phyloP scores from a whole-genome alignment of 2,797 vertebrate species.

The Chrosomus eos region DNA sequence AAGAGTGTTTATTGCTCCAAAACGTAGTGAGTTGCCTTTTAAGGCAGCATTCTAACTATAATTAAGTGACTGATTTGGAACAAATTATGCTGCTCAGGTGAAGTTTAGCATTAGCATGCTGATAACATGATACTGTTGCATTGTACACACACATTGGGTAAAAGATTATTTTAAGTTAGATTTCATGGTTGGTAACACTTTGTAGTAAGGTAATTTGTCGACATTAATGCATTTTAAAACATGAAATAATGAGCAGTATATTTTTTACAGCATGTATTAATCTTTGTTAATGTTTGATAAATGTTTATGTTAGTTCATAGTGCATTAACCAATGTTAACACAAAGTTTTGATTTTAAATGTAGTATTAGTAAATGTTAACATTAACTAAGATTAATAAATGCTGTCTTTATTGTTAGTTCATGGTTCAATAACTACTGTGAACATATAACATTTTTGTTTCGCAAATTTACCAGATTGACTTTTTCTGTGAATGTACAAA shows the following conservation, averaged over 20 bases:
- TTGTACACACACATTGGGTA: not conserved
- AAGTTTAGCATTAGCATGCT: not conserved
- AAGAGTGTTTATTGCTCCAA: not conserved
- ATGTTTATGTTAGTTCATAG: not conserved
- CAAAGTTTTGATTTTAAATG: not conserved
- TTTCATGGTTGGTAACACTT: not conserved
- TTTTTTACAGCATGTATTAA: not conserved
- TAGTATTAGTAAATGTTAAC: not conserved
- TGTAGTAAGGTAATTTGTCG: not conserved
- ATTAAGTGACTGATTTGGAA: constrained; percentile 2
- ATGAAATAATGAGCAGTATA: not conserved
- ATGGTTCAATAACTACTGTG: not conserved
- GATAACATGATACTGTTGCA: not conserved
- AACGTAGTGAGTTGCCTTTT: not conserved
- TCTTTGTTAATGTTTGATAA: not conserved
- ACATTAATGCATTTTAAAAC: not conserved
- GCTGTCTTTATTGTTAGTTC: not conserved
- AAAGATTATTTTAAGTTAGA: not conserved
- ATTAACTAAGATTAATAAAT: not conserved
- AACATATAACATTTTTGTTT: not conserved
- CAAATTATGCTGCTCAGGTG: not conserved
- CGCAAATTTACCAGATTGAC: not conserved
- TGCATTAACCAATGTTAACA: not conserved
- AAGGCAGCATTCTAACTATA: not conserved
- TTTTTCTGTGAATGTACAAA: not conserved